Percentiles rank a stretch among this genome's conserved stretches.
These are phyloP conservation scores for Mechanitis mazaeus DNA, from an alignment of 2,888 invertebrate genomes.

Conservation along the genomic window DNA sequence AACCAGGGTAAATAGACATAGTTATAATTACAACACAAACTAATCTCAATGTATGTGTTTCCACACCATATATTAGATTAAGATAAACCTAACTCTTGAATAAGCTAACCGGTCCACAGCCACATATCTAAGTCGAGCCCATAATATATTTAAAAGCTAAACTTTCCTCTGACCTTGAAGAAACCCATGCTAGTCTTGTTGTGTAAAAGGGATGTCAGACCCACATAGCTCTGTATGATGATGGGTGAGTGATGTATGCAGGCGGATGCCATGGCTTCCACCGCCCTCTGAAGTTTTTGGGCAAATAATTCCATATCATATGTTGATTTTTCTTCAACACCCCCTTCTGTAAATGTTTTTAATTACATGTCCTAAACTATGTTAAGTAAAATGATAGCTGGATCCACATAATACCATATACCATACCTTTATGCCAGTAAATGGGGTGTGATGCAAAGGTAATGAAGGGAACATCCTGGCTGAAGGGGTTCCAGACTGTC, in stretches of 20 bases:
- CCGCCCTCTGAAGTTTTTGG: constrained; percentile 72
- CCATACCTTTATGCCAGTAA: constrained; percentile 82
- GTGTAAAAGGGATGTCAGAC: constrained; percentile 86
- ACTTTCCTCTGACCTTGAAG: constrained; percentile 90
- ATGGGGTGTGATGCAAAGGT: constrained; percentile 90
- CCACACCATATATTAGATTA: background rate
- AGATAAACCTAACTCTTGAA: background rate
- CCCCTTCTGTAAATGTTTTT: constrained; percentile 47
- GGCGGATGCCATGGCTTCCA: constrained; percentile 66
- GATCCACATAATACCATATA: too few species aligned
- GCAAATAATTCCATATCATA: constrained; percentile 80
- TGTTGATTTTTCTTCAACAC: constrained; percentile 58
- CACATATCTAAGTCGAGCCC: constrained; percentile 1
- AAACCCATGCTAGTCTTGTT: constrained; percentile 90
- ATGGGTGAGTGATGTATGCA: constrained; percentile 82
- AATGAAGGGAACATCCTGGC: constrained; percentile 84
- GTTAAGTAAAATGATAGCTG: background rate
- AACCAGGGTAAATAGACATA: too few species aligned
- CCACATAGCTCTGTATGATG: constrained; percentile 87
- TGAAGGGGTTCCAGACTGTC: constrained; percentile 91
- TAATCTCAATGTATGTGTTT: too few species aligned
- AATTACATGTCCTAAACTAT: background rate
- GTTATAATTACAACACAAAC: too few species aligned
- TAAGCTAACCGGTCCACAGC: constrained; percentile 1
- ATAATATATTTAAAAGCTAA: constrained; percentile 81